These are phyloP conservation scores for Arothron firmamentum DNA, from an alignment of 2,113 vertebrate species.

Conservation along the genomic window DNA sequence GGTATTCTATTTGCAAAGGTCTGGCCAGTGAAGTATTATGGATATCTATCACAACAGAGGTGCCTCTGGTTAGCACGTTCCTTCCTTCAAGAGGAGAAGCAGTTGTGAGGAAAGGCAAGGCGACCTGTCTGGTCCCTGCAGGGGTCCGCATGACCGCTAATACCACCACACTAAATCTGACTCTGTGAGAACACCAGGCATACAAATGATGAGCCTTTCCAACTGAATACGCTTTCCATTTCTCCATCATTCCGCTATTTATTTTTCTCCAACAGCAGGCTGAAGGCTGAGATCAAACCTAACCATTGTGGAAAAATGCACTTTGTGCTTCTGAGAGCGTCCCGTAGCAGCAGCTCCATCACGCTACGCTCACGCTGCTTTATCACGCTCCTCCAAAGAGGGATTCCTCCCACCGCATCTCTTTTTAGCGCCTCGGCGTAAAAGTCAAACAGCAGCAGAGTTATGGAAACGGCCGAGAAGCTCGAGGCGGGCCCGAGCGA, in stretches of 20 bases:
- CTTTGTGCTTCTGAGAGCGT: too few relatives aligned
- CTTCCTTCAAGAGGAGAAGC: slow-evolving; percentile 53
- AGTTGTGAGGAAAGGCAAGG: slow-evolving; percentile 47
- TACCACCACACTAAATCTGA: slow-evolving; percentile 18
- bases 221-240: too few relatives aligned
- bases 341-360: too few relatives aligned
- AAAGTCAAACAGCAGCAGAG: slow-evolving; percentile 52
- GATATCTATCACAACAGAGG: slow-evolving; percentile 85
- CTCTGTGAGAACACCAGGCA: too few relatives aligned
- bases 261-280: too few relatives aligned
- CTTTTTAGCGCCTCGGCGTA: slow-evolving; percentile 62
- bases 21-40: slow-evolving; percentile 91
- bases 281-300: too few relatives aligned
- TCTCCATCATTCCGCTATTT: too few relatives aligned
- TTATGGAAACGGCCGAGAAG: slow-evolving; percentile 57
- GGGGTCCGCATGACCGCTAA: slow-evolving; percentile 1
- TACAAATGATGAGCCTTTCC: too few relatives aligned
- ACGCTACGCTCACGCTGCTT: too few relatives aligned
- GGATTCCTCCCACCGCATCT: slow-evolving; percentile 50
- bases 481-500: slow-evolving; percentile 42
- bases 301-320: too few relatives aligned
- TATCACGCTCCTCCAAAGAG: too few relatives aligned
- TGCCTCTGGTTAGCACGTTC: slow-evolving; percentile 76
- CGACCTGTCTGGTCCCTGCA: slow-evolving; percentile 45
- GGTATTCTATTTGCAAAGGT: slow-evolving; percentile 96